Evolutionary conservation across 1,140 invertebrate genomes (phyloP).

Genomic region (Aphis gossypii): DNA sequence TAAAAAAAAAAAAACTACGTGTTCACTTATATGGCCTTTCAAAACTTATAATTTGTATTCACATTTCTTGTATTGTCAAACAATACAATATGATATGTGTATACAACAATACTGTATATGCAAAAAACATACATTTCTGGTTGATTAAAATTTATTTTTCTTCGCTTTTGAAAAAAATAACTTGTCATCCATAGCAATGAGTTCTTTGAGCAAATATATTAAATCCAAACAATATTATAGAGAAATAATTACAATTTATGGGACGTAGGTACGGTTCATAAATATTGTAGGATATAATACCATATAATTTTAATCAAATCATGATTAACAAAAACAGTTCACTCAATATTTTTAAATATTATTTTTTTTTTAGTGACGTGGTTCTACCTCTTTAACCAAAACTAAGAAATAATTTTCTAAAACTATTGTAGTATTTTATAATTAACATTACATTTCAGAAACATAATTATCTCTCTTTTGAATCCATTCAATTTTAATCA

Average conservation of each 20-base stretch:
- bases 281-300: not conserved
- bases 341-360: not conserved
- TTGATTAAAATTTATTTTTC: slow-evolving; percentile 13
- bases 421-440: not conserved
- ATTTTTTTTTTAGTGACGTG: not conserved
- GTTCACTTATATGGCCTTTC: slow-evolving; percentile 2
- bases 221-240: not conserved
- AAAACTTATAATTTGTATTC: not conserved
- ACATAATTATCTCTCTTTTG: not conserved
- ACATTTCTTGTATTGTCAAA: not conserved
- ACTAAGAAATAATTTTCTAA: too few species aligned
- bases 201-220: not conserved
- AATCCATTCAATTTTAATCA: not conserved
- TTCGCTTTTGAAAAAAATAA: not conserved
- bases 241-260: not conserved
- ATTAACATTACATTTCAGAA: not conserved
- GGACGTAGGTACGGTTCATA: not conserved
- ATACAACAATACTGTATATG: not conserved
- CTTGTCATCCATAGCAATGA: not conserved
- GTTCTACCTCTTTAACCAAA: too few species aligned
- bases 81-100: not conserved
- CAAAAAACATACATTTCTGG: not conserved
- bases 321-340: not conserved
- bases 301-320: not conserved
- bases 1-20: not conserved